Evolutionary conservation across 2,888 invertebrate genomes (phyloP), one percentile per base, ranked within the genome.

Genomic region (Cephalotes varians): DNA sequence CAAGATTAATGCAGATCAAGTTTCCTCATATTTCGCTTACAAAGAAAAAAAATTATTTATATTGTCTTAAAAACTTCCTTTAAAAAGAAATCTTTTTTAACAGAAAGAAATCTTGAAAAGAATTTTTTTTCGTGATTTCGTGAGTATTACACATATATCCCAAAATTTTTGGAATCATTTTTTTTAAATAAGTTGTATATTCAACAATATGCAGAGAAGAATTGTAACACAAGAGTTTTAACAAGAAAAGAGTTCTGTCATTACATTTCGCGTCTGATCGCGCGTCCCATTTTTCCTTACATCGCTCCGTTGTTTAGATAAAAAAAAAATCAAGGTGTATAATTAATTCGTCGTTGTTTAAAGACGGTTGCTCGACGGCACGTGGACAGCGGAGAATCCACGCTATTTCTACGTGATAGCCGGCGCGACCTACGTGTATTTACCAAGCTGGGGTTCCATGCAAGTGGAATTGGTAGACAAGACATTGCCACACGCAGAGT

Each of bases 401-500:
- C 88, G 85, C 69, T 80, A 80, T 47, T 92, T 87, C 72, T 80
- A 90, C 54, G 88, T 86, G 44, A 82, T 93, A 64, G 93, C 92
- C 64, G 93, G 93, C 12, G 64, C 92, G 37, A 90, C 90, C 84
- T 87, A 92, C 60, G 90, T 91, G 82, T 90, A 88, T 84, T 86
- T 89, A 62, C 91, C 92, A 21, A 85, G 76, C 56, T 91, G 91
- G 86, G 49, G 69, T 65, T 87, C 86, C 73, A 88, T 86, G 28
- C 93, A 93, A 84, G 88, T 92, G 67, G 87, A 86, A 82, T 83
- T 91, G 56, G 67, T 91, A 62, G 91, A 92, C 73, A 86, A 76
- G 81, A 81, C 91, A 40, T 60, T 93, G 6, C 93, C 93, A 72
- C 93, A 93, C 87, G 86, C 84, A 28, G 79, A 77, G 47, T 93